Conservation (phyloP, 2,113 vertebrate species). For the Prunella himalayana region DNA sequence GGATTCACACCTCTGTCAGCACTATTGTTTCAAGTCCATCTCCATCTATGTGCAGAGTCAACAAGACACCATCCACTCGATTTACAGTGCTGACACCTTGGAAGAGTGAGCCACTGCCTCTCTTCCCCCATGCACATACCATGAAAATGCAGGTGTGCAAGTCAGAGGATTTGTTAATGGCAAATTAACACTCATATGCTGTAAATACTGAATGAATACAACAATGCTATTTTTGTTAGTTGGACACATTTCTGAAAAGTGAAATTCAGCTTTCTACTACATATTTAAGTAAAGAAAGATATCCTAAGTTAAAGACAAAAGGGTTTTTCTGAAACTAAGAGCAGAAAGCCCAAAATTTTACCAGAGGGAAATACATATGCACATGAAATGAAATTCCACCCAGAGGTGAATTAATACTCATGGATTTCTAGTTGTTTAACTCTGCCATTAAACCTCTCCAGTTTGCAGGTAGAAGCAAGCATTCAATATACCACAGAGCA, state of each 20-base stretch:
- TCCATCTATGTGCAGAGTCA: not conserved
- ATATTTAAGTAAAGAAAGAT: not conserved
- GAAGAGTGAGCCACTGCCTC: not conserved
- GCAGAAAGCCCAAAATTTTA: not conserved
- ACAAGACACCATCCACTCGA: not conserved
- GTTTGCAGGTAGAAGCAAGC: not conserved
- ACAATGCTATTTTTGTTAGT: not conserved
- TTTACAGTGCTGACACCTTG: not conserved
- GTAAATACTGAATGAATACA: not conserved
- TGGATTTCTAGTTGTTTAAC: not conserved
- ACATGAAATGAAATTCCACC: not conserved
- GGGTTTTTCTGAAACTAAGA: not conserved
- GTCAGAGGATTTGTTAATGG: not conserved
- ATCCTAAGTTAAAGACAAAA: not conserved
- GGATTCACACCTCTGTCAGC: slow-evolving; percentile 21
- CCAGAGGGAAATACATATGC: not conserved
- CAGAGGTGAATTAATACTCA: not conserved
- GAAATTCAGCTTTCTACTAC: not conserved
- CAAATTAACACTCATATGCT: not conserved
- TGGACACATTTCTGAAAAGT: not conserved
- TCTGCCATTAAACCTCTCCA: not conserved
- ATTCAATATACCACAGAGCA: not conserved
- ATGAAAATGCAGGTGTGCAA: not conserved
- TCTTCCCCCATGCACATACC: not conserved
- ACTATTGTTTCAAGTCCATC: slow-evolving; percentile 26